Conservation (phyloP, 1,140 invertebrate species). For the Polypedilum vanderplanki region DNA sequence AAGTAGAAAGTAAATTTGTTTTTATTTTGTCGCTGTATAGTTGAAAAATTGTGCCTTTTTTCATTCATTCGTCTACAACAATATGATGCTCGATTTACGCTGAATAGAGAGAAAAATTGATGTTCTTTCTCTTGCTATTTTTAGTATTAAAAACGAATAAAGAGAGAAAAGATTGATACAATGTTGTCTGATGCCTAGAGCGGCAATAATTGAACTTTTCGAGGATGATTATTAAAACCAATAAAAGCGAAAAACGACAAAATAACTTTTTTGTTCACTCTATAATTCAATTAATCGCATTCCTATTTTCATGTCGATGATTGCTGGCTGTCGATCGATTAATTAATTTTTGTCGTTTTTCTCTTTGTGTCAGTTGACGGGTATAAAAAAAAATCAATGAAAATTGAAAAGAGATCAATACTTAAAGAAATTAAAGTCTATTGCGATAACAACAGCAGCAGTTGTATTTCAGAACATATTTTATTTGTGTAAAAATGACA, state of each 20-base stretch:
- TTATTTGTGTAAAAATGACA: no score
- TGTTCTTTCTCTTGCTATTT: no score
- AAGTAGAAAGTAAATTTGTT: neutral
- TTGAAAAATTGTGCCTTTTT: neutral
- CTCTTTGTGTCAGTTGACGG: neutral
- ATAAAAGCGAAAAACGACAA: neutral
- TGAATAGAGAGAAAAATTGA: no score
- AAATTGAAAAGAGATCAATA: neutral
- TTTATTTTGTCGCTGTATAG: neutral
- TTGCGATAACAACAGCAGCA: neutral
- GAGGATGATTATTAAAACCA: neutral
- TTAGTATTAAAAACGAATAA: neutral
- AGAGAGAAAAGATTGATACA: neutral
- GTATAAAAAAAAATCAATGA: neutral
- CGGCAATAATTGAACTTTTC: neutral
- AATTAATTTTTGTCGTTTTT: conserved; percentile 7
- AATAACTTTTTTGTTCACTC: neutral
- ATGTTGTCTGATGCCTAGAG: neutral
- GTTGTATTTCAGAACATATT: neutral
- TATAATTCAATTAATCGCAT: neutral
- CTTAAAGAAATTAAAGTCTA: neutral
- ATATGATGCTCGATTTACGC: neutral
- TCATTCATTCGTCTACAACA: neutral
- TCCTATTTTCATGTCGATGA: neutral
- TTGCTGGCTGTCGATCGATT: neutral